Base-by-base conservation (phyloP, 2,888 invertebrate species). In the Falcaria lacertinaria region DNA sequence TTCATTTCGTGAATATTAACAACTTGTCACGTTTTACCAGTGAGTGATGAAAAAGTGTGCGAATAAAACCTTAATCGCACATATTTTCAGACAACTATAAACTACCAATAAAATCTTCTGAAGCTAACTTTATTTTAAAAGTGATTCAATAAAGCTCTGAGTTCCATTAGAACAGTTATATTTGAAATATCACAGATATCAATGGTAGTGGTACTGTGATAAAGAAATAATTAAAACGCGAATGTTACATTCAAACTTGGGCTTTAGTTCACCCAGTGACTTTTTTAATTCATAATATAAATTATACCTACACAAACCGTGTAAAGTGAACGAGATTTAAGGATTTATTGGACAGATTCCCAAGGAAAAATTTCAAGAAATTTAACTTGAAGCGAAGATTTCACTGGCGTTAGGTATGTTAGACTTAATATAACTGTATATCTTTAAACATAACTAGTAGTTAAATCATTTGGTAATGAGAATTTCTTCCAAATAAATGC, bases 1-100 rank as follows among this genome's bases (percentile, higher is more conserved):
- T 45, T 46, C 46, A 37, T 55, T 46, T 64, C 77, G 77, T 60
- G 66, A 72, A 72, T 64, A 65, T 58, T 62, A 53, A 60, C 73
- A 73, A 64, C 51, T 58, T 59, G 62, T 55, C 52, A 57, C 54
- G 47, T 51, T 55, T 63, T 59, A 51, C 44, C 47, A 51, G 67
- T 69, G 68, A 62, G 61, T 68, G 61, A 55, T 47, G 42, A 28
- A 46, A 54, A 57, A 43, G 44, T 19, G 15, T 19, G 49, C 47
- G 38, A 19, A 36, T 37, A 28, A 7, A 15, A 41, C 41, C 37
- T 28, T 28, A 7, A 28, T 3, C 28, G 28, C 28, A 28, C 28
- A 7, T 28, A 7, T 28, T 28, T 28, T 1, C 7, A 11, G 7
- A 11, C 19, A 43, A 38, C 32, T 42, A 28, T 3, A 7, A 7